Evolutionary conservation across 2,888 invertebrate species (phyloP), one percentile per base, ranked within the genome.

Genomic region (Tolmerus cingulatus): DNA sequence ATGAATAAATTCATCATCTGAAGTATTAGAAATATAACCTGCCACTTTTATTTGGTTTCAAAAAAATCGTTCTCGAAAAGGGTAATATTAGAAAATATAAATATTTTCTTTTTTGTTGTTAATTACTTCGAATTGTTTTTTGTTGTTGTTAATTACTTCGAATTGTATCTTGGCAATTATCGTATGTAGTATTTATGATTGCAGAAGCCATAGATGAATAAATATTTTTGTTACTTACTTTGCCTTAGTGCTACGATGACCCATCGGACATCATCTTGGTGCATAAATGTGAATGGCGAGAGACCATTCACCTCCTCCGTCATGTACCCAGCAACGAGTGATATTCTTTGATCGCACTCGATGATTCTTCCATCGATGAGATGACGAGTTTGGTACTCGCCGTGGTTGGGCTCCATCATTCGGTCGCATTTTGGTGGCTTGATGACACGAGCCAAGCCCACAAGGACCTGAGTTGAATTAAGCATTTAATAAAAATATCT

Each of bases 311-410:
- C 96, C 93, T 98, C 98, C 90, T 96, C 96, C 14, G 96, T 96
- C 95, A 98, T 95, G 91, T 97, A 97, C 3, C 98, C 98, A 86
- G 97, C 96, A 16, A 98, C 96, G 87, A 97, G 93, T 8, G 98
- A 97, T 91, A 98, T 97, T 91, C 97, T 95, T 91, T 98, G 98
- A 92, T 98, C 98, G 91, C 97, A 97, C 91, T 96, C 97, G 82
- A 98, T 95, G 89, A 98, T 97, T 78, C 96, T 95, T 0, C 98
- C 98, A 93, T 98, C 97, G 86, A 97, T 95, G 87, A 97, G 94
- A 93, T 98, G 98, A 89, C 98, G 94, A 0, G 98, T 98, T 91
- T 97, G 95, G 92, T 98, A 98, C 92, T 98, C 98, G 90, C 97
- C 95, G 89, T 96, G 95, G 87, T 94, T 95, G 8, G 95, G 94